phyloP scores from a whole-genome alignment of 1,140 invertebrate species.

The Whitmania pigra region DNA sequence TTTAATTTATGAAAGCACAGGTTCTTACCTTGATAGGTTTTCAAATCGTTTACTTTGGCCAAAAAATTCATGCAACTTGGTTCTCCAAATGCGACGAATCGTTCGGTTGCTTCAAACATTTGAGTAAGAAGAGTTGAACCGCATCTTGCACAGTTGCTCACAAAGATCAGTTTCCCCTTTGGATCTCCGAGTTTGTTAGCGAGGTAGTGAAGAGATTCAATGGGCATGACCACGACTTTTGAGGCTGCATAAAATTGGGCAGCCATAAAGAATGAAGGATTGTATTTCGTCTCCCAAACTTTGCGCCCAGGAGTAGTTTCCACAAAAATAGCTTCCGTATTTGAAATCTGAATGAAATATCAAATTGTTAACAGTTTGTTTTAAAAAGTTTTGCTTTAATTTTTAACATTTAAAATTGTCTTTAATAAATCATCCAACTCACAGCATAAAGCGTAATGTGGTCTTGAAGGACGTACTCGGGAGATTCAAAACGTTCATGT shows the following conservation, averaged over 20 bases:
- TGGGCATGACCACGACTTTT: not conserved
- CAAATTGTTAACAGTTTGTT: not conserved
- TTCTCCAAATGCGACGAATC: slow-evolving; percentile 13
- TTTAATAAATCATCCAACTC: not conserved
- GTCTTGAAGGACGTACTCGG: slow-evolving; percentile 18
- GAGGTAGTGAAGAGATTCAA: slow-evolving; percentile 10
- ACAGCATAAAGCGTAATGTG: slow-evolving; percentile 19
- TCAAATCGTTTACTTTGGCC: not conserved
- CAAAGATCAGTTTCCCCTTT: slow-evolving; percentile 17
- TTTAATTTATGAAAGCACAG: too few relatives aligned
- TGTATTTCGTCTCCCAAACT: slow-evolving; percentile 1
- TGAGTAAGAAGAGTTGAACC: slow-evolving; percentile 18
- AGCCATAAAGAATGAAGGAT: slow-evolving; percentile 14
- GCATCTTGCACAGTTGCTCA: slow-evolving; percentile 21
- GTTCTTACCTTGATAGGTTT: not conserved
- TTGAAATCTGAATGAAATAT: slow-evolving; percentile 16
- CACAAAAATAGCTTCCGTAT: slow-evolving; percentile 21
- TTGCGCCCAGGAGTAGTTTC: slow-evolving; percentile 9
- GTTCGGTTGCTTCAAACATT: slow-evolving; percentile 20
- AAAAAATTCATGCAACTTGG: slow-evolving; percentile 4
- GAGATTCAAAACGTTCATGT: slow-evolving; percentile 18
- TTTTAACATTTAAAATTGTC: not conserved
- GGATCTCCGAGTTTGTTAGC: slow-evolving; percentile 21
- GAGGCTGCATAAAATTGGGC: slow-evolving; percentile 18
- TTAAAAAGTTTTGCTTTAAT: not conserved